These are phyloP conservation scores for Scaptomyza cyrtandrae DNA, from an alignment of 2,888 invertebrate genomes.

Conservation along the genomic window DNA sequence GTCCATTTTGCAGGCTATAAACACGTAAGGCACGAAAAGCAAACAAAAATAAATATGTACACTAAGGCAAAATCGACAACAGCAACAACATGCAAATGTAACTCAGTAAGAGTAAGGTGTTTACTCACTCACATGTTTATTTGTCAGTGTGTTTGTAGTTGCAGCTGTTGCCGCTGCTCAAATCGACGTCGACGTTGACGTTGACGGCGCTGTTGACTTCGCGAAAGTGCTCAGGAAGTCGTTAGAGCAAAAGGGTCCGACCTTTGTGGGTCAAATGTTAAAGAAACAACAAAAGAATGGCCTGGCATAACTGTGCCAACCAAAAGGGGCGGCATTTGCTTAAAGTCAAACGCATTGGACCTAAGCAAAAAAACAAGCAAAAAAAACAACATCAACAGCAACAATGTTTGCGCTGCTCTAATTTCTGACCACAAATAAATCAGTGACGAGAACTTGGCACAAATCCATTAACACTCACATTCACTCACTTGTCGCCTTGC, in stretches of 20 bases:
- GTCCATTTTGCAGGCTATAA: conserved; percentile 69
- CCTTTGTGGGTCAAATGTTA: conserved; percentile 76
- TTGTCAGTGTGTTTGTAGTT: conserved; percentile 21
- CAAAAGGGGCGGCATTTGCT: conserved; percentile 35
- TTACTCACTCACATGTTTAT: conserved; percentile 15
- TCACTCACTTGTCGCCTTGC: conserved; percentile 61
- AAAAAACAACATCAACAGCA: conserved; percentile 1
- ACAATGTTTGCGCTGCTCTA: conserved; percentile 44
- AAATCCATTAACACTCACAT: conserved; percentile 75
- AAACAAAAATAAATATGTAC: conserved; percentile 60
- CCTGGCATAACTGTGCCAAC: conserved; percentile 62
- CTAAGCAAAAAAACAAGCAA: conserved; percentile 16
- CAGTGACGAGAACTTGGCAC: conserved; percentile 76
- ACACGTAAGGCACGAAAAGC: conserved; percentile 73
- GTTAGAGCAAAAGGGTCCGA: conserved; percentile 55
- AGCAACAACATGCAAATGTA: conserved; percentile 34
- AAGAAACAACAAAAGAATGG: conserved; percentile 15
- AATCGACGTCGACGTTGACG: conserved; percentile 7
- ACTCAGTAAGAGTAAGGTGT: conserved; percentile 17
- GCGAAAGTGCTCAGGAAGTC: conserved; percentile 65
- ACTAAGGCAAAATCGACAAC: conserved; percentile 2
- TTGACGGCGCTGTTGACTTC: background rate
- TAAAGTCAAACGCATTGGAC: conserved; percentile 67
- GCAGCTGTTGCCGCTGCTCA: conserved; percentile 29
- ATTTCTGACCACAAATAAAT: conserved; percentile 67